Conservation (phyloP, 2,797 vertebrate genomes). For the Lagodon rhomboides region DNA sequence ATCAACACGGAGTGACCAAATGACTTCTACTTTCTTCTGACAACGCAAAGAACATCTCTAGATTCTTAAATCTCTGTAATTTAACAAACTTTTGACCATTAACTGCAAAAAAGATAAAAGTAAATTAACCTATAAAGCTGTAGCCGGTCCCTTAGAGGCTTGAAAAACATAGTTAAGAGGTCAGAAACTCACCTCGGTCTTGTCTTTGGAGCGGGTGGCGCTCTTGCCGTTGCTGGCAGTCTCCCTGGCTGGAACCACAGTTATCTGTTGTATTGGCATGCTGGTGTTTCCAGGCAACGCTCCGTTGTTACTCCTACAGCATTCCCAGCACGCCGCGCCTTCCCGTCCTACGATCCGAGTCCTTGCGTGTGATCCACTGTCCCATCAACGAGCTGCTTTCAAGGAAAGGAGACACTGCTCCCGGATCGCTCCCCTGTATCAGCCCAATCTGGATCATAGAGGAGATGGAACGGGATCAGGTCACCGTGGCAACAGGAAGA, state of each 20-base stretch:
- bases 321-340: constrained; percentile 38
- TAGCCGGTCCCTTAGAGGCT: background rate
- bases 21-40: background rate
- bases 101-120: background rate
- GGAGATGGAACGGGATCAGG: constrained; percentile 65
- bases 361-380: constrained; percentile 22
- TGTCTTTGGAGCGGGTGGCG: constrained; percentile 91
- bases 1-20: constrained; percentile 1
- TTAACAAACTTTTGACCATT: constrained; percentile 12
- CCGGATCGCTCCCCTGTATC: constrained; percentile 25
- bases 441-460: constrained; percentile 54
- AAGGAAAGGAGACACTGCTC: constrained; percentile 20
- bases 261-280: constrained; percentile 97
- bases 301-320: constrained; percentile 64
- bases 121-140: background rate
- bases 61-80: constrained; percentile 9
- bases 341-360: constrained; percentile 32
- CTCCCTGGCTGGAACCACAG: constrained; percentile 92
- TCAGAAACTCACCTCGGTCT: constrained; percentile 84
- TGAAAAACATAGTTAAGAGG: background rate
- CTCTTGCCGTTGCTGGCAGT: constrained; percentile 87
- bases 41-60: constrained; percentile 13
- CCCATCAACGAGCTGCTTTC: constrained; percentile 36
- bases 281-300: constrained; percentile 80
- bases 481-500: constrained; percentile 80